Percentiles rank a stretch among this genome's conserved stretches.
Conservation (phyloP, 2,797 vertebrate species). For the Bradypodion pumilum region DNA sequence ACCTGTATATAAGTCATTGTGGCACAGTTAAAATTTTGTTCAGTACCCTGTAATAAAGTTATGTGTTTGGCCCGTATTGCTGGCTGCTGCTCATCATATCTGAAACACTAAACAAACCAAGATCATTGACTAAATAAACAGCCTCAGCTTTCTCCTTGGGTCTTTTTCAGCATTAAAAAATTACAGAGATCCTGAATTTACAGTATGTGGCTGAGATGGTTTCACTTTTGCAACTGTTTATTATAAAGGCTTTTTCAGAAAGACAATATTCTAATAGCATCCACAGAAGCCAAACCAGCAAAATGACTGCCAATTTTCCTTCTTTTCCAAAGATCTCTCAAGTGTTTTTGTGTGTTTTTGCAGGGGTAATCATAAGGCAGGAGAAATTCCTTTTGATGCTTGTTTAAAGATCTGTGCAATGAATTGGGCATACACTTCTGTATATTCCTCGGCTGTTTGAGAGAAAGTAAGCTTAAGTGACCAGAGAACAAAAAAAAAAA, state of each 20-base stretch:
- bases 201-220: background rate
- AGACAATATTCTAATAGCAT: slow-evolving; percentile 7
- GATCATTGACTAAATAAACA: slow-evolving; percentile 25
- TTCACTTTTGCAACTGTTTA: slow-evolving; percentile 27
- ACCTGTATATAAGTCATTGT: too few relatives aligned
- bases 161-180: slow-evolving; percentile 25
- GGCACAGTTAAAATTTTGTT: too few relatives aligned
- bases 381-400: slow-evolving; percentile 42
- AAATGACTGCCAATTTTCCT: slow-evolving; percentile 32
- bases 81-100: too few relatives aligned
- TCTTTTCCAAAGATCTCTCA: slow-evolving; percentile 37
- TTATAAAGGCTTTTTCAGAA: slow-evolving; percentile 43
- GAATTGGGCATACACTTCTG: slow-evolving; percentile 5
- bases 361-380: slow-evolving; percentile 43
- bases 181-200: background rate
- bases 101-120: too few relatives aligned
- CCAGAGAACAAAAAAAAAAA: background rate
- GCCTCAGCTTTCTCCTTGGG: background rate
- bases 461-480: background rate
- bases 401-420: slow-evolving; percentile 38
- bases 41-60: too few relatives aligned
- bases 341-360: slow-evolving; percentile 43
- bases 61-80: too few relatives aligned
- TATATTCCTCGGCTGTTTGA: background rate
- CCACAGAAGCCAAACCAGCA: slow-evolving; percentile 4